phyloP scores from a whole-genome alignment of 1,140 invertebrate species.

The Caenorhabditis inopinata region DNA sequence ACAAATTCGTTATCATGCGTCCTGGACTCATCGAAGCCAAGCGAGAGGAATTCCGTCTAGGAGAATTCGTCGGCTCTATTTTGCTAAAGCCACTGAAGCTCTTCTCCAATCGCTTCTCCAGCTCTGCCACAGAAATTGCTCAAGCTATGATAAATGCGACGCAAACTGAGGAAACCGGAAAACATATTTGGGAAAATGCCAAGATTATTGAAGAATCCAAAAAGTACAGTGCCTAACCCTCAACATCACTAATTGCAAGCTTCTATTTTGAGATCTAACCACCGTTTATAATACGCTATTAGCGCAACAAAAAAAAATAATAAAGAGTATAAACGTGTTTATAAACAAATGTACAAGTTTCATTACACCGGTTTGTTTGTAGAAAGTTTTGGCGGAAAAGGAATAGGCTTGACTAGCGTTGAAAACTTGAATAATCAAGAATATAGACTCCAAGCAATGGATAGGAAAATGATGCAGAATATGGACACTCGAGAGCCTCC shows the following conservation, averaged over 20 bases:
- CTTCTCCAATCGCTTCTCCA: neutral
- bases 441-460: neutral
- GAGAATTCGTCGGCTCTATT: neutral
- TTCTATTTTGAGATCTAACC: no score
- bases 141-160: constrained; percentile 13
- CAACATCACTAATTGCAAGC: no score
- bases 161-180: neutral
- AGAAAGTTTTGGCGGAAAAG: neutral
- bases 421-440: neutral
- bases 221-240: neutral
- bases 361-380: neutral
- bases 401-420: neutral
- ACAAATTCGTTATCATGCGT: constrained; percentile 35
- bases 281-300: no score
- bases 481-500: neutral
- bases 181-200: neutral
- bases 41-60: constrained; percentile 28
- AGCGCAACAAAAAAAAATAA: neutral
- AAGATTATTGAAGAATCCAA: neutral
- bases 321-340: neutral
- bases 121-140: neutral
- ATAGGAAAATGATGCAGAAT: neutral
- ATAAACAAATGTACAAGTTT: constrained; percentile 15
- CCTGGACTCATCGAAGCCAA: constrained; percentile 41
- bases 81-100: neutral